Evolutionary conservation across 2,797 vertebrate genomes (phyloP).

Genomic region (Oophaga sylvatica): DNA sequence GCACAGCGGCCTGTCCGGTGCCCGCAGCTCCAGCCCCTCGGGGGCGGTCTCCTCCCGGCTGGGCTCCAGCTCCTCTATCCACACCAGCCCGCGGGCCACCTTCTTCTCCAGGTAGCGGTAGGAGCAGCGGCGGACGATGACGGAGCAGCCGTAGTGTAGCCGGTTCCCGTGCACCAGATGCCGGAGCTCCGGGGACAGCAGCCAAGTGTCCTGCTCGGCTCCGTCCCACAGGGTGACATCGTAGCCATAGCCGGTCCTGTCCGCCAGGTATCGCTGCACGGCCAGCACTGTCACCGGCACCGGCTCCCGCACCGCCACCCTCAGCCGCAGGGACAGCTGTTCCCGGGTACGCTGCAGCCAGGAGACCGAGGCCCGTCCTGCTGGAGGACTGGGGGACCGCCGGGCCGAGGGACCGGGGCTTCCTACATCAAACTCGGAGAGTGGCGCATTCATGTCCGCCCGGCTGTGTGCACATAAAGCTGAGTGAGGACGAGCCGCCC

Average conservation of each 20-base stretch:
- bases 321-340: slow-evolving; percentile 68
- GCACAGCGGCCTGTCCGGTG: slow-evolving; percentile 71
- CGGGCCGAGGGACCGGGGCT: neutral
- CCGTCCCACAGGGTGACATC: slow-evolving; percentile 86
- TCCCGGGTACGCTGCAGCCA: slow-evolving; percentile 69
- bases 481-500: neutral
- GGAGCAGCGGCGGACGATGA: slow-evolving; percentile 74
- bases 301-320: slow-evolving; percentile 62
- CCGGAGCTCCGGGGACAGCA: slow-evolving; percentile 73
- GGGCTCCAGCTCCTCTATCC: slow-evolving; percentile 73
- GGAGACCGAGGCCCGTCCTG: neutral
- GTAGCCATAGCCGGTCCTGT: slow-evolving; percentile 69
- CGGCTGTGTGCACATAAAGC: neutral
- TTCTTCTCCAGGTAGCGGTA: slow-evolving; percentile 82
- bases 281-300: slow-evolving; percentile 76
- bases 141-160: slow-evolving; percentile 75
- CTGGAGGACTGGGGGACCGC: neutral
- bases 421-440: slow-evolving; percentile 25
- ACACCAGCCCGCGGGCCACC: slow-evolving; percentile 76
- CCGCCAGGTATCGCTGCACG: slow-evolving; percentile 79
- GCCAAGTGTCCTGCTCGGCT: slow-evolving; percentile 74
- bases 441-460: slow-evolving; percentile 6
- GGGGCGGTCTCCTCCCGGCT: slow-evolving; percentile 52
- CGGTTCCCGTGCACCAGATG: slow-evolving; percentile 76
- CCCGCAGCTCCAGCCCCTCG: neutral